Evolutionary conservation across 1,140 invertebrate species (phyloP), one percentile per base, ranked within the genome.

Genomic region (Hesperophylax magnus): DNA sequence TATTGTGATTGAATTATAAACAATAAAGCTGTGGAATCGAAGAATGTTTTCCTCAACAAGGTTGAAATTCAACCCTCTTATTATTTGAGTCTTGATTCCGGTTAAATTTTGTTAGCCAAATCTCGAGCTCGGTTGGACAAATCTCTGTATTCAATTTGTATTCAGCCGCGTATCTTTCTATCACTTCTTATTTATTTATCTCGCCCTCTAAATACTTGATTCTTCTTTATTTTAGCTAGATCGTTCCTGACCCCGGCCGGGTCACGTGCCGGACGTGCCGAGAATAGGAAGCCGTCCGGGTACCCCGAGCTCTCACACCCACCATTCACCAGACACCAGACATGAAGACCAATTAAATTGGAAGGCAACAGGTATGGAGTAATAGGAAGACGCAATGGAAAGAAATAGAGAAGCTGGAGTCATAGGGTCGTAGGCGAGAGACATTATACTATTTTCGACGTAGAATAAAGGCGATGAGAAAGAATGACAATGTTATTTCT

Each of bases 261-360:
- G 61, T 27, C 61, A 65, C 61, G 61, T 31, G 22, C 61, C 2
- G 17, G 61, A 31, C 61, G 61, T 65, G 61, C 22, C 61, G 20
- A 3, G 61, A 65, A 24, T 65, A 31, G 61, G 27, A 65, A 65
- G 24, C 61, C 7, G 61, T 4, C 0, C 61, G 6, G 18, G 6
- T 22, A 4, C 56, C 56, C 18, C 6, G 18, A 1, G 17, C 11
- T 8, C 54, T 20, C 54, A 7, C 15, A 20, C 54, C 20, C 54
- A 22, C 60, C 27, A 9, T 15, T 18, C 61, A 9, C 15, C 34
- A 27, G 61, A 65, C 61, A 17, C 8, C 15, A 60, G 61, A 65
- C 61, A 17, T 65, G 61, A 65, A 27, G 22, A 65, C 61, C 61
- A 65, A 65, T 65, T 65, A 65, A 65, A 65, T 27, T 65, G 61